Conservation (phyloP, 2,888 invertebrate species). For the Sipunculus nudus region DNA sequence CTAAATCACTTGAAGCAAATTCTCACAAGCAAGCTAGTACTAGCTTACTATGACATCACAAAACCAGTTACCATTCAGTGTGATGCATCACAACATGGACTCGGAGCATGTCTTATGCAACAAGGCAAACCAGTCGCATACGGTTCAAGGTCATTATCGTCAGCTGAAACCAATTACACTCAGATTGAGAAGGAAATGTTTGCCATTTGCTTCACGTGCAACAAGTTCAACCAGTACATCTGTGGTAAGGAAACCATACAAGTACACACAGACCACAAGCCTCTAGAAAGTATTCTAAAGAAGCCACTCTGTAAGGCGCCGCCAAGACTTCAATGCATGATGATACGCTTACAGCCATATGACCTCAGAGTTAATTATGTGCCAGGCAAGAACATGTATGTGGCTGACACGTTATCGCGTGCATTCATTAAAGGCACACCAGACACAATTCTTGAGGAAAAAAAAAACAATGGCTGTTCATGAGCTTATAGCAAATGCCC, state of each 20-base stretch:
- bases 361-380: not conserved
- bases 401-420: no score
- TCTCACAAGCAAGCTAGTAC: constrained; percentile 28
- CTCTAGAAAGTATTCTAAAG: not conserved
- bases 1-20: constrained; percentile 20
- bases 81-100: constrained; percentile 35
- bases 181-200: constrained; percentile 37
- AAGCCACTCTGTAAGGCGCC: not conserved
- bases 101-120: constrained; percentile 39
- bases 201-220: constrained; percentile 31
- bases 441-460: no score
- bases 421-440: no score
- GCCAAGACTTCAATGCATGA: not conserved
- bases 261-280: constrained; percentile 32
- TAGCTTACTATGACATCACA: constrained; percentile 32
- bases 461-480: not conserved
- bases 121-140: constrained; percentile 34
- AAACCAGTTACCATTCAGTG: constrained; percentile 37
- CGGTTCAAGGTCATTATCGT: constrained; percentile 31
- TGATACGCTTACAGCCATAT: not conserved
- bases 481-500: constrained; percentile 1
- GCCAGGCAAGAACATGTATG: constrained; percentile 6
- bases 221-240: constrained; percentile 37
- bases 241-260: constrained; percentile 30
- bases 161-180: constrained; percentile 35